These are phyloP conservation scores for Armadillidium nasatum DNA, from an alignment of 1,140 invertebrate species.

Conservation along the genomic window DNA sequence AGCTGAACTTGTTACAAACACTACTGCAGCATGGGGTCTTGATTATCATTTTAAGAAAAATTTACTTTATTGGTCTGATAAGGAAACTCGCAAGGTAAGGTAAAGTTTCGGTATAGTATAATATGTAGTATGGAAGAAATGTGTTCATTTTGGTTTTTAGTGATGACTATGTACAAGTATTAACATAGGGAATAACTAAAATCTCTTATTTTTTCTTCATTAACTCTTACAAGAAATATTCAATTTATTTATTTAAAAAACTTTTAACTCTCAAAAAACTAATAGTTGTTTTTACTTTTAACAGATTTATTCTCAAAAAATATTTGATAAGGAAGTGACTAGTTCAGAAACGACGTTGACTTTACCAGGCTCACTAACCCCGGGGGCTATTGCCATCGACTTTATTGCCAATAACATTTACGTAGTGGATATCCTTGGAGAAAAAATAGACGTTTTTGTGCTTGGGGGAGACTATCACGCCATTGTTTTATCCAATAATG, in stretches of 20 bases:
- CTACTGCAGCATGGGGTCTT: constrained; percentile 67
- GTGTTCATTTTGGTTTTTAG: too few species aligned
- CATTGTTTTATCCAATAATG: constrained; percentile 83
- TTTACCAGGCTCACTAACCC: constrained; percentile 56
- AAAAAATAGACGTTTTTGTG: constrained; percentile 89
- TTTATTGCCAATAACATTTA: constrained; percentile 96
- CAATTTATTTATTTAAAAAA: too few species aligned
- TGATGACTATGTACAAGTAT: too few species aligned
- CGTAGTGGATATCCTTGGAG: constrained; percentile 84
- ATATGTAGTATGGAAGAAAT: too few species aligned
- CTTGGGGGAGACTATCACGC: constrained; percentile 75
- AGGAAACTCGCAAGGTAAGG: constrained; percentile 61
- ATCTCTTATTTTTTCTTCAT: too few species aligned
- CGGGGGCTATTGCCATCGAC: constrained; percentile 86
- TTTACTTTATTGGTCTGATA: constrained; percentile 87
- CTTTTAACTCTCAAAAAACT: background rate
- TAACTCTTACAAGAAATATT: too few species aligned
- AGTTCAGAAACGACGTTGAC: constrained; percentile 34
- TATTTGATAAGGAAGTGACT: constrained; percentile 31
- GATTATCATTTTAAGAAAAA: constrained; percentile 79
- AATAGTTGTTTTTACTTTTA: constrained; percentile 16
- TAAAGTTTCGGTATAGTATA: background rate
- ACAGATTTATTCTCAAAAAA: constrained; percentile 42
- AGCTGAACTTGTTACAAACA: constrained; percentile 48
- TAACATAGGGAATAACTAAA: background rate